These are phyloP conservation scores for Tachina grossa DNA, from an alignment of 2,888 invertebrate genomes.

Conservation along the genomic window DNA sequence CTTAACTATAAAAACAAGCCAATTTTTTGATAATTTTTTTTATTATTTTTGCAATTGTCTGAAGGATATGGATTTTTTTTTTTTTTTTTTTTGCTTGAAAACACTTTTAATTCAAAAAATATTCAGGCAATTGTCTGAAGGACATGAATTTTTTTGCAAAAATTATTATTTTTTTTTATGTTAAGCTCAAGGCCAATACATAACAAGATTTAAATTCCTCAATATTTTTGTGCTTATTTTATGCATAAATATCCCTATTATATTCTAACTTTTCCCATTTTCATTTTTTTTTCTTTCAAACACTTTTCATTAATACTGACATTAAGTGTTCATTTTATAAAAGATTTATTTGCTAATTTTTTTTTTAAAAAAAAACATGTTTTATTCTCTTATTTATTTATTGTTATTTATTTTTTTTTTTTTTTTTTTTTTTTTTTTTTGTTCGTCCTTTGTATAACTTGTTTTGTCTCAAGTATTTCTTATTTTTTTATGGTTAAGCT, in stretches of 20 bases:
- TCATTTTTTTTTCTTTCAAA: not conserved
- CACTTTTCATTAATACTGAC: constrained; percentile 62
- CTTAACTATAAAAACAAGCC: too few species aligned
- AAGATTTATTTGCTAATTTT: constrained; percentile 26
- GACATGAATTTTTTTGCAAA: too few species aligned
- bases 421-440: not conserved
- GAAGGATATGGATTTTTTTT: too few species aligned
- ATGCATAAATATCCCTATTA: not conserved
- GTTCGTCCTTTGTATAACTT: not conserved
- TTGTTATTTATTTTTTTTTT: not conserved
- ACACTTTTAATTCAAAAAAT: too few species aligned
- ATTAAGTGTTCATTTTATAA: constrained; percentile 61
- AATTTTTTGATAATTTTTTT: too few species aligned
- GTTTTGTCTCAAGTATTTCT: constrained; percentile 46
- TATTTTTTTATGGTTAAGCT: constrained; percentile 71
- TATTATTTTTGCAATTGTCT: too few species aligned
- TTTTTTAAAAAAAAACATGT: not conserved
- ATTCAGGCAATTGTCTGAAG: too few species aligned
- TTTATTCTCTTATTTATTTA: not conserved
- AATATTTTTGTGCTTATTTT: not conserved
- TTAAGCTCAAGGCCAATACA: too few species aligned
- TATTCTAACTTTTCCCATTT: not conserved
- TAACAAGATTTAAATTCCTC: too few species aligned
- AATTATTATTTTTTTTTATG: too few species aligned
- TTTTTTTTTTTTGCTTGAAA: too few species aligned